These are phyloP conservation scores for Eupithecia inturbata DNA, from an alignment of 2,888 invertebrate genomes.

Conservation along the genomic window DNA sequence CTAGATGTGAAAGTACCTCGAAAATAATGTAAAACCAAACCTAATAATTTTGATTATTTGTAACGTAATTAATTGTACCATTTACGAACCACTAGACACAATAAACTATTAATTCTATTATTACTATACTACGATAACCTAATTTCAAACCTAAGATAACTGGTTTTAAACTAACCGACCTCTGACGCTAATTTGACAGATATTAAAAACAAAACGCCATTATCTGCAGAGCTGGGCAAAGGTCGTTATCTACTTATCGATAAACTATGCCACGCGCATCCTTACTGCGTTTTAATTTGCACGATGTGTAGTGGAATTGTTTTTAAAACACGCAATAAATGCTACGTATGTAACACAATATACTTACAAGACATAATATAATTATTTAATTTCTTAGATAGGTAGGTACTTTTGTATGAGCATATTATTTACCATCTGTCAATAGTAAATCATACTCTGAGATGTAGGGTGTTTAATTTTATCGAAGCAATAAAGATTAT, in stretches of 20 bases:
- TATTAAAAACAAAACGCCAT: conserved; percentile 17
- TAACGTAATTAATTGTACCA: neutral
- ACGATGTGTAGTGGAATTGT: conserved; percentile 7
- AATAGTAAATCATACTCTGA: neutral
- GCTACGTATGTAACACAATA: neutral
- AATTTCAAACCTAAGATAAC: conserved; percentile 20
- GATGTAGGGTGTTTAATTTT: neutral
- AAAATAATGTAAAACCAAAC: no score
- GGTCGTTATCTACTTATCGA: conserved; percentile 26
- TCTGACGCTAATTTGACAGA: conserved; percentile 31
- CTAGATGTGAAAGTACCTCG: no score
- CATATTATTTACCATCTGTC: neutral
- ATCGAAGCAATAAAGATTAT: neutral
- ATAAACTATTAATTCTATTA: conserved; percentile 10
- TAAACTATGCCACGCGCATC: conserved; percentile 33
- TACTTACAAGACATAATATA: neutral
- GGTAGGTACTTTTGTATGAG: neutral
- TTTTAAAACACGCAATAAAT: neutral
- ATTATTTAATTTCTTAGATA: neutral
- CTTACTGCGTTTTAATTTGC: conserved; percentile 22
- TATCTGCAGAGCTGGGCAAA: conserved; percentile 19
- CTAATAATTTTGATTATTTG: neutral
- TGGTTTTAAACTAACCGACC: conserved; percentile 15
- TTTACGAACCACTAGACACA: conserved; percentile 9
- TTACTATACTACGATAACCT: conserved; percentile 17